Percentiles rank a stretch among this genome's conserved stretches.
phyloP scores from a whole-genome alignment of 2,888 invertebrate species.

The Apodemia hepburni region DNA sequence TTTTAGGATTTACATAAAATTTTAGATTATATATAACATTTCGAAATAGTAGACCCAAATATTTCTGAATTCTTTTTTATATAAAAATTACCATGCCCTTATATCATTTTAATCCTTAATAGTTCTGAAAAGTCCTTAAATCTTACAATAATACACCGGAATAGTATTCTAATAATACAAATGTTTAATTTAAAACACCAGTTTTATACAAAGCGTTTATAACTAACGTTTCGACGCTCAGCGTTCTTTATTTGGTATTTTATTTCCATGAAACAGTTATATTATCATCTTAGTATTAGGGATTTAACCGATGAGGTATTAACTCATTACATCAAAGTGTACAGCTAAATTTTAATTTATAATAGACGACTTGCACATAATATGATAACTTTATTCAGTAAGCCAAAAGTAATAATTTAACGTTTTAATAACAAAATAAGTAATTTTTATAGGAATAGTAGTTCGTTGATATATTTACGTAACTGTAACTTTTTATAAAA shows the following conservation, averaged over 20 bases:
- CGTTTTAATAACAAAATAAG: constrained; percentile 58
- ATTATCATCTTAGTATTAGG: constrained; percentile 31
- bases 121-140: constrained; percentile 48
- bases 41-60: constrained; percentile 58
- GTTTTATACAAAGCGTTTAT: constrained; percentile 34
- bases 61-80: constrained; percentile 27
- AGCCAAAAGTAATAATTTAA: constrained; percentile 55
- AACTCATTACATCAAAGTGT: constrained; percentile 53
- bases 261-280: not conserved
- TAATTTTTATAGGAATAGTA: constrained; percentile 43
- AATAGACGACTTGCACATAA: constrained; percentile 38
- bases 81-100: constrained; percentile 46
- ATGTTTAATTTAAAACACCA: constrained; percentile 41
- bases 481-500: constrained; percentile 17
- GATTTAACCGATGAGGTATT: constrained; percentile 52
- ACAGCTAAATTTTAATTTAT: constrained; percentile 19
- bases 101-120: constrained; percentile 56
- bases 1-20: constrained; percentile 46
- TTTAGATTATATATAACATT: constrained; percentile 50
- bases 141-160: constrained; percentile 42
- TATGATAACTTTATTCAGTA: constrained; percentile 49
- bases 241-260: constrained; percentile 18
- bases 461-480: constrained; percentile 43
- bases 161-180: constrained; percentile 43
- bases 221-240: constrained; percentile 17